Conservation (phyloP, 2,113 vertebrate species). For the Vulpes vulpes region DNA sequence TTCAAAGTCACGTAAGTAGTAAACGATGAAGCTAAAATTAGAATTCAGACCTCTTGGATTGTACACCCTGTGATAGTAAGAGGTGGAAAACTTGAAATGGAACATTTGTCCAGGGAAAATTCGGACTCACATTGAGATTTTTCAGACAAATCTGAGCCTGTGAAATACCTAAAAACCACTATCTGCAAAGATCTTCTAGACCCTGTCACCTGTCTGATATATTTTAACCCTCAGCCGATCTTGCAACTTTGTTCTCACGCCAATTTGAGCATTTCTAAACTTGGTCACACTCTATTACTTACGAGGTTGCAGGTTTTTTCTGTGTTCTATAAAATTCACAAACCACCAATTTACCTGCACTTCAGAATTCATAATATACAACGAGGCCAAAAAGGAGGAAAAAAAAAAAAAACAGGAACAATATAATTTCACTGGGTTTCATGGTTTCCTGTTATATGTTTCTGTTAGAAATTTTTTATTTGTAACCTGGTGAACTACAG, state of each 20-base stretch:
- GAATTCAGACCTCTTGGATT: neutral
- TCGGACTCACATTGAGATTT: neutral
- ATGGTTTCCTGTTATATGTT: neutral
- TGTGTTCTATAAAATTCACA: constrained; percentile 4
- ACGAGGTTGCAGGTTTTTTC: neutral
- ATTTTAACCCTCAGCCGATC: neutral
- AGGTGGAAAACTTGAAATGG: neutral
- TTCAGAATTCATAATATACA: neutral
- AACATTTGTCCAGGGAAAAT: neutral
- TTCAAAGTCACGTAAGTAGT: neutral
- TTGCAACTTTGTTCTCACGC: neutral
- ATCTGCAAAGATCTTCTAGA: neutral
- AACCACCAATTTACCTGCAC: neutral
- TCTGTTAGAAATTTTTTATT: neutral
- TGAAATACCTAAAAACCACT: neutral
- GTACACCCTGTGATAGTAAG: neutral
- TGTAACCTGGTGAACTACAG: neutral
- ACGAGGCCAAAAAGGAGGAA: neutral
- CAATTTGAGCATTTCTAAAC: neutral
- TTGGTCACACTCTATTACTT: neutral
- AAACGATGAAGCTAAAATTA: neutral
- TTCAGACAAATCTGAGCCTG: neutral
- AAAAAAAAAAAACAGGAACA: neutral
- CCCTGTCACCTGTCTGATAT: neutral
- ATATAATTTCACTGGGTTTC: neutral